Conservation (phyloP, 2,797 vertebrate species). For the Sebastiscus tertius region DNA sequence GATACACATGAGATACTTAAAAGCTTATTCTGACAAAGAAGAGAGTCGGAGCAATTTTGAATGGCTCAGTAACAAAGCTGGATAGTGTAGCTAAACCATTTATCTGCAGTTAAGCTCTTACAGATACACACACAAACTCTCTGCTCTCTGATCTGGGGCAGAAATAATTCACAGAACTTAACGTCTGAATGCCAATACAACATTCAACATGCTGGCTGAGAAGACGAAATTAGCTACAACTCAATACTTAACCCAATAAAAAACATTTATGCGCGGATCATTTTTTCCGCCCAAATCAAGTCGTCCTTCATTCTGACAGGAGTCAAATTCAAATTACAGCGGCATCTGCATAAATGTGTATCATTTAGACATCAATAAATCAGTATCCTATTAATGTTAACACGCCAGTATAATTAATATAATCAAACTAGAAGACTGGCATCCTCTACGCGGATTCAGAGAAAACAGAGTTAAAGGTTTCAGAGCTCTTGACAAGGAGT, state of each 20-base stretch:
- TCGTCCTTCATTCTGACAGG: conserved; percentile 2
- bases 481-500: not conserved
- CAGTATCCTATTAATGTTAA: not conserved
- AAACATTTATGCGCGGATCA: not conserved
- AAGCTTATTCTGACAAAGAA: conserved; percentile 41
- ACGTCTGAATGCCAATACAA: conserved; percentile 56
- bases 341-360: not conserved
- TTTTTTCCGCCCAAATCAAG: not conserved
- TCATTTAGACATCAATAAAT: conserved; percentile 8
- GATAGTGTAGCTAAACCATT: conserved; percentile 50
- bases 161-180: conserved; percentile 65
- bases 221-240: conserved; percentile 16
- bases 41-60: conserved; percentile 24
- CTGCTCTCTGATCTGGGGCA: conserved; percentile 50
- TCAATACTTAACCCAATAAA: conserved; percentile 32
- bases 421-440: not conserved
- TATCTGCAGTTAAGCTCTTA: conserved; percentile 52
- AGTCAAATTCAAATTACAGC: not conserved
- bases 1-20: conserved; percentile 23
- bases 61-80: conserved; percentile 41
- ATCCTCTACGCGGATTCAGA: not conserved
- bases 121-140: conserved; percentile 35
- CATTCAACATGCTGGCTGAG: conserved; percentile 36
- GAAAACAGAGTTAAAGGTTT: not conserved
- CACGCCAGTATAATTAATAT: not conserved